Percentiles rank a stretch among this genome's conserved stretches.
Conservation (phyloP, 2,113 vertebrate genomes). For the human region DNA sequence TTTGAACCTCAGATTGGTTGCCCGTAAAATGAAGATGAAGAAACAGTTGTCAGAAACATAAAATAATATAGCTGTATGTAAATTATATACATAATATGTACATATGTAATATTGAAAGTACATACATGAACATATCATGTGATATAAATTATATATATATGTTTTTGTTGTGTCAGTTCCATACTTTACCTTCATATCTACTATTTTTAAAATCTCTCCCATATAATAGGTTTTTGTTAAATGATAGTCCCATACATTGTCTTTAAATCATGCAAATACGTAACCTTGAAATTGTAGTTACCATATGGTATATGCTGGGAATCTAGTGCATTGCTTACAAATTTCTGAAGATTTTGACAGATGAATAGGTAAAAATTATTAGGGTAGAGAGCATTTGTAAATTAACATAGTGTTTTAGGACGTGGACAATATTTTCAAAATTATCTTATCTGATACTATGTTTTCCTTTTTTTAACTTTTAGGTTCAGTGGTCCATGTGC, state of each 20-base stretch:
- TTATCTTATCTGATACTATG: neutral
- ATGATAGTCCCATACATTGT: neutral
- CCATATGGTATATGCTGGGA: neutral
- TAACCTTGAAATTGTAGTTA: neutral
- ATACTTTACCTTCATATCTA: neutral
- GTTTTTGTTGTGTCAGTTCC: neutral
- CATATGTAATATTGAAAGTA: neutral
- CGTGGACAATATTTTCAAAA: neutral
- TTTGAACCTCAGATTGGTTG: neutral
- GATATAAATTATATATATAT: neutral
- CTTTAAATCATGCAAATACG: neutral
- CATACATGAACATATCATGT: neutral
- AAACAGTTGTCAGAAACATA: neutral
- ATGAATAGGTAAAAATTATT: neutral
- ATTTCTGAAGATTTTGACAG: conserved; percentile 38
- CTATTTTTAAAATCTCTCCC: neutral
- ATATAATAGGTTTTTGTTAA: neutral
- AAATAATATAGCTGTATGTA: neutral
- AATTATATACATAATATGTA: neutral
- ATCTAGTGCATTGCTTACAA: neutral
- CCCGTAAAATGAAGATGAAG: conserved; percentile 17
- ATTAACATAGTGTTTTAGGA: neutral
- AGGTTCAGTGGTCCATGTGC: no score
- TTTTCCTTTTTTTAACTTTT: neutral
- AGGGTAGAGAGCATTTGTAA: neutral